Evolutionary conservation across 2,113 vertebrate species (phyloP).

Genomic region (Gallinago jamesoni): DNA sequence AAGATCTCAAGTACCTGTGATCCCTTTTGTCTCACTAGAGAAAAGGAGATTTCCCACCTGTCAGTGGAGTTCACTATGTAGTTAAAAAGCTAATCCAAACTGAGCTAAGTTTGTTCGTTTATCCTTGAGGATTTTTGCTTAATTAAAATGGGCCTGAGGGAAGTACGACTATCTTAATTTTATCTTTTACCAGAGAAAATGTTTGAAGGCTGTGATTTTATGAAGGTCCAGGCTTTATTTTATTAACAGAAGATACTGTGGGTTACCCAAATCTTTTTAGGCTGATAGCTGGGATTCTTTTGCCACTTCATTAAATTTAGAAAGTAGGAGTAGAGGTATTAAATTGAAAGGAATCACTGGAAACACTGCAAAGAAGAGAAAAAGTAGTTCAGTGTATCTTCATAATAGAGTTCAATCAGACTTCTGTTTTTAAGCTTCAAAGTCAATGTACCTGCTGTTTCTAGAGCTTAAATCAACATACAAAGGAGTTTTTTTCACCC

Average conservation of each 20-base stretch:
- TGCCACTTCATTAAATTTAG: background rate
- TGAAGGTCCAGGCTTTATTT: background rate
- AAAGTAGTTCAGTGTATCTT: background rate
- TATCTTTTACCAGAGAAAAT: slow-evolving; percentile 11
- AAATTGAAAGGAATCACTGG: background rate
- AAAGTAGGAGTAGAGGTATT: background rate
- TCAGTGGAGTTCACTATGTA: background rate
- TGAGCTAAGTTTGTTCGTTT: background rate
- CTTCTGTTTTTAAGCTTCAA: background rate
- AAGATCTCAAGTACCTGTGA: background rate
- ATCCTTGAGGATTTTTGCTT: background rate
- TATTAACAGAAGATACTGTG: background rate
- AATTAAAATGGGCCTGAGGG: slow-evolving; percentile 6
- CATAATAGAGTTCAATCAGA: background rate
- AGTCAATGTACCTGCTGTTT: background rate
- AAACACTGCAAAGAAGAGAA: background rate
- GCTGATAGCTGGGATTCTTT: background rate
- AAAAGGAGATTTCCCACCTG: background rate
- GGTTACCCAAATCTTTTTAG: background rate
- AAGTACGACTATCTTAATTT: background rate
- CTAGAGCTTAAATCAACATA: background rate
- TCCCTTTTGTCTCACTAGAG: background rate
- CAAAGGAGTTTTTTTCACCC: background rate
- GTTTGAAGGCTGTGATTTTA: background rate
- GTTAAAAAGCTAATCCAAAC: background rate